A percentile compares a stretch with the other conserved stretches of the same genome.
These are phyloP conservation scores for Platygyra sinensis DNA, from an alignment of 64 coral and sea anemone genomes.

Conservation along the genomic window DNA sequence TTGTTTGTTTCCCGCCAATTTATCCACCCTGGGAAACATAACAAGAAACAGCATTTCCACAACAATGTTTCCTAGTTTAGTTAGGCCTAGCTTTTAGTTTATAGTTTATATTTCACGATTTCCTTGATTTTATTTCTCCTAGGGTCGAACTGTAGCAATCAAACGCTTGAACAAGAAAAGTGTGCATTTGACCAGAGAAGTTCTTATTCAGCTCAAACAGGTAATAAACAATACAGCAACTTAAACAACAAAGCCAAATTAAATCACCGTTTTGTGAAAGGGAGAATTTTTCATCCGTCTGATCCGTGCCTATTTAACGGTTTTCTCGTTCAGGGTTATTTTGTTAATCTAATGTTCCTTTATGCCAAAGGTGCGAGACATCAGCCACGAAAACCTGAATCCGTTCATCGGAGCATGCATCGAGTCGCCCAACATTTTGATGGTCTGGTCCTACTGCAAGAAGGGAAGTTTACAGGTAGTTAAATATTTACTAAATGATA, in stretches of 20 bases:
- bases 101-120: neutral
- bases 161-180: constrained; percentile 77
- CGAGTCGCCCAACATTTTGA: constrained; percentile 79
- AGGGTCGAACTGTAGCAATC: constrained; percentile 78
- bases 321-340: too few species aligned
- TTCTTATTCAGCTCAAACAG: constrained; percentile 83
- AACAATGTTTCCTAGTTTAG: too few species aligned
- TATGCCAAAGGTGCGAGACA: constrained; percentile 61
- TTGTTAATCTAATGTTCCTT: neutral
- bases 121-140: neutral
- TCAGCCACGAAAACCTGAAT: constrained; percentile 80
- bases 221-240: too few species aligned
- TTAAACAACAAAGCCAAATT: too few species aligned
- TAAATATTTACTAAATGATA: neutral
- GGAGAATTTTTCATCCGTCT: too few species aligned
- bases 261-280: neutral
- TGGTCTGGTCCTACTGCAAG: constrained; percentile 77
- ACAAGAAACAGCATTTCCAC: too few species aligned
- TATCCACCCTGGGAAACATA: too few species aligned
- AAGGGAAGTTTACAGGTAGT: constrained; percentile 82
- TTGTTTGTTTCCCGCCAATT: too few species aligned
- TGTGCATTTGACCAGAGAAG: constrained; percentile 68
- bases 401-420: too few species aligned
- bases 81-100: too few species aligned
- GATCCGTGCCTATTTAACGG: too few species aligned